Base-by-base conservation (phyloP, 2,888 invertebrate species). In the Eupithecia pulchellata region DNA sequence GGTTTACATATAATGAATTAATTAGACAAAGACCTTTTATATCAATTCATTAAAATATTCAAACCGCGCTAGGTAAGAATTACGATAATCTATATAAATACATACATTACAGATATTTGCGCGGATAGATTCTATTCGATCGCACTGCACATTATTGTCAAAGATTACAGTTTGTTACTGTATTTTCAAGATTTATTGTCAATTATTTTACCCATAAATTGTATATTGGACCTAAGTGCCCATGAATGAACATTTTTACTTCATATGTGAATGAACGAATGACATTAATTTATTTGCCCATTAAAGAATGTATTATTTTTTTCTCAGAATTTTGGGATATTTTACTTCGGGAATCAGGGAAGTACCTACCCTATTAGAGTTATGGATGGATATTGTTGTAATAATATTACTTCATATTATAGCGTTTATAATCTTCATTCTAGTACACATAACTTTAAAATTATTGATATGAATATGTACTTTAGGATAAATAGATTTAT, bases 391-490 rank as follows among this genome's bases (percentile, higher is more conserved):
- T 52, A 25, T 9, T 11, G 25, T 52, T 25, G 4, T 52, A 25
- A 11, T 52, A 52, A 52, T 52, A 20, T 25, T 25, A 1, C 4
- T 25, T 25, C 52, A 25, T 52, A 52, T 52, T 11, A 25, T 20
- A 47, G 20, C 25, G 4, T 52, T 4, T 25, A 52, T 52, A 25
- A 52, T 13, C 4, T 52, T 52, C 11, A 52, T 52, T 25, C 25
- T 25, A 60, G 11, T 57, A 55, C 9, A 11, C 32, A 32, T 30
- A 61, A 20, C 32, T 13, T 34, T 34, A 61, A 61, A 81, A 82
- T 84, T 88, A 86, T 81, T 76, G 76, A 78, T 78, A 78, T 76
- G 73, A 71, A 69, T 34, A 69, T n/a, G n/a, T 63, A 78, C 68
- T 78, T 79, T 79, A 75, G 76, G 74, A 68, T 78, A 67, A 42